These are phyloP conservation scores for Neotoxoptera formosana DNA, from an alignment of 1,140 invertebrate genomes.

Conservation along the genomic window DNA sequence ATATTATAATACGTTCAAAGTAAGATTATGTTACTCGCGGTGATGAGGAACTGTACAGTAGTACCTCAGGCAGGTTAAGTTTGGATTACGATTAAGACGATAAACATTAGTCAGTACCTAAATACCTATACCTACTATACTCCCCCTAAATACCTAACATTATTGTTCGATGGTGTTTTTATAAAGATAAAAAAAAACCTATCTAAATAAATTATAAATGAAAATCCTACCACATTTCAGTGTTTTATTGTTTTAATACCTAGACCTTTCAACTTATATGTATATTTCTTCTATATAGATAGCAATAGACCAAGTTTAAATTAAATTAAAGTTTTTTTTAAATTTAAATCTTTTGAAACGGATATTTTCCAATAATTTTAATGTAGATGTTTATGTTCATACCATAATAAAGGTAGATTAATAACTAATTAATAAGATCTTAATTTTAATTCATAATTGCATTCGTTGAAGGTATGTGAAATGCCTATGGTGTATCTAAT, in stretches of 20 bases:
- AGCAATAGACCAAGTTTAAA: too few species aligned
- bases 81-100: neutral
- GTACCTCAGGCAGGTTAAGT: neutral
- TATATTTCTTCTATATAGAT: too few species aligned
- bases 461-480: too few species aligned
- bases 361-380: too few species aligned
- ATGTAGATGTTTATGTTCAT: too few species aligned
- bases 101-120: neutral
- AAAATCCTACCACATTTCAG: neutral
- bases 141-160: neutral
- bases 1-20: neutral
- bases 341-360: too few species aligned
- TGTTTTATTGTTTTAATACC: neutral
- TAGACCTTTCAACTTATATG: neutral
- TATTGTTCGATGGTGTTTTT: neutral
- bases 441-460: too few species aligned
- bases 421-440: too few species aligned
- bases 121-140: neutral
- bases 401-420: too few species aligned
- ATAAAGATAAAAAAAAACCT: neutral
- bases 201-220: neutral
- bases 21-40: neutral
- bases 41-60: neutral
- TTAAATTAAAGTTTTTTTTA: too few species aligned
- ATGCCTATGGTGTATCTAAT: too few species aligned